Evolutionary conservation across 2,888 invertebrate species (phyloP).

Genomic region (Caenorhabditis sp.): DNA sequence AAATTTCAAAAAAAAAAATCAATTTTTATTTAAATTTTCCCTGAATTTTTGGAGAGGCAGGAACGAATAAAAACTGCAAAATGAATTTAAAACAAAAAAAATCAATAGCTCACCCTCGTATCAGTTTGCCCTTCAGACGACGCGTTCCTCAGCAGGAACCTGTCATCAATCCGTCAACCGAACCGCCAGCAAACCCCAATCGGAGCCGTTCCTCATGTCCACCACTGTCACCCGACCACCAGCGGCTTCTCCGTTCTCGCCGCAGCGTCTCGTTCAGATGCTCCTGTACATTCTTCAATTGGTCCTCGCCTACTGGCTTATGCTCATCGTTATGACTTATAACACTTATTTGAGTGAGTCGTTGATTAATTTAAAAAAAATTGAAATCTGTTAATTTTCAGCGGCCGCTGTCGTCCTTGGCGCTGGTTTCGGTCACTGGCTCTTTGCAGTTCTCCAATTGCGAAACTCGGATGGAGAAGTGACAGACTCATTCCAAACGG

Average conservation of each 20-base stretch:
- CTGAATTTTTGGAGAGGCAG: no score
- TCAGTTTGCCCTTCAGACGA: slow-evolving; percentile 53
- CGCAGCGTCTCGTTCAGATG: slow-evolving; percentile 61
- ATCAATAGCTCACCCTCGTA: background rate
- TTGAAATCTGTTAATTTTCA: slow-evolving; percentile 29
- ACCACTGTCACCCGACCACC: slow-evolving; percentile 8
- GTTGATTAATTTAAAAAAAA: no score
- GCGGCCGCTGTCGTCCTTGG: slow-evolving; percentile 78
- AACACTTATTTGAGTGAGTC: slow-evolving; percentile 77
- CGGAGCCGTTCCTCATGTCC: slow-evolving; percentile 49
- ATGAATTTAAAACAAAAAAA: background rate
- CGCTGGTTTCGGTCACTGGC: slow-evolving; percentile 80
- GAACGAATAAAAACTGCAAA: slow-evolving; percentile 2
- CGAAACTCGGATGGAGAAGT: slow-evolving; percentile 68
- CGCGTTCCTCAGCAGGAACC: slow-evolving; percentile 34
- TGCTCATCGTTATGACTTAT: slow-evolving; percentile 82
- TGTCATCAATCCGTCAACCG: slow-evolving; percentile 42
- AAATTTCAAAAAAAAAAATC: background rate
- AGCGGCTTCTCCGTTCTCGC: slow-evolving; percentile 48
- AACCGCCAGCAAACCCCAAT: slow-evolving; percentile 29
- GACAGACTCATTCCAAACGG: slow-evolving; percentile 74
- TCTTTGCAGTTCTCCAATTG: slow-evolving; percentile 75
- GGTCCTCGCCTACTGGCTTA: slow-evolving; percentile 80
- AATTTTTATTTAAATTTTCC: background rate
- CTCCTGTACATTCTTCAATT: slow-evolving; percentile 74